phyloP scores from a whole-genome alignment of 2,888 invertebrate genomes.

The Lasioglossum marginatum region DNA sequence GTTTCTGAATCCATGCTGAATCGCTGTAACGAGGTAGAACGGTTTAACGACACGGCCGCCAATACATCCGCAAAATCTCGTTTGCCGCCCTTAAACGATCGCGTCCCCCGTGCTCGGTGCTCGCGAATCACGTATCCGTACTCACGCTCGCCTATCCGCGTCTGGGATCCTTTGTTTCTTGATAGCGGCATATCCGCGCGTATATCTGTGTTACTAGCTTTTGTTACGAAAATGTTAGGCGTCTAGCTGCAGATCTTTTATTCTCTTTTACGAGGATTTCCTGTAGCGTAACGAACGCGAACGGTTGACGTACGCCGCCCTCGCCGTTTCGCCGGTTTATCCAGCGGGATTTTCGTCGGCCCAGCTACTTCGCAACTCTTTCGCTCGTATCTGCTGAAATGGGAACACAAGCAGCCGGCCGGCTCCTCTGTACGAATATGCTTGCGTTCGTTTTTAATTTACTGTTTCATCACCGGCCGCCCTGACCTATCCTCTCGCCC shows the following conservation, averaged over 20 bases:
- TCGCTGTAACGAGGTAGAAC: neutral
- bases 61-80: slow-evolving; percentile 12
- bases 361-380: slow-evolving; percentile 12
- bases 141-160: slow-evolving; percentile 7
- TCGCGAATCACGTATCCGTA: neutral
- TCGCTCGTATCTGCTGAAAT: slow-evolving; percentile 20
- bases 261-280: slow-evolving; percentile 49
- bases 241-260: slow-evolving; percentile 58
- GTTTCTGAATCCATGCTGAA: neutral
- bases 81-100: slow-evolving; percentile 6
- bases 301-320: slow-evolving; percentile 38
- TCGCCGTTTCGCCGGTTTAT: slow-evolving; percentile 32
- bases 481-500: neutral
- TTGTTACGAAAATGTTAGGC: slow-evolving; percentile 62
- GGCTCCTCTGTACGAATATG: slow-evolving; percentile 21
- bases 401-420: neutral
- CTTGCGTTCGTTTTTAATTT: slow-evolving; percentile 43
- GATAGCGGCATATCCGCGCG: slow-evolving; percentile 22
- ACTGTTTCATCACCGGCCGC: slow-evolving; percentile 27
- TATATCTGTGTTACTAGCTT: slow-evolving; percentile 45
- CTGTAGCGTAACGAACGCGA: slow-evolving; percentile 41
- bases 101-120: neutral
- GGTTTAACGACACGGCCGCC: slow-evolving; percentile 1
- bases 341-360: slow-evolving; percentile 47
- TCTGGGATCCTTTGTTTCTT: slow-evolving; percentile 37